phyloP scores from a whole-genome alignment of 2,797 vertebrate species.

The Mormyrops attenuatus region DNA sequence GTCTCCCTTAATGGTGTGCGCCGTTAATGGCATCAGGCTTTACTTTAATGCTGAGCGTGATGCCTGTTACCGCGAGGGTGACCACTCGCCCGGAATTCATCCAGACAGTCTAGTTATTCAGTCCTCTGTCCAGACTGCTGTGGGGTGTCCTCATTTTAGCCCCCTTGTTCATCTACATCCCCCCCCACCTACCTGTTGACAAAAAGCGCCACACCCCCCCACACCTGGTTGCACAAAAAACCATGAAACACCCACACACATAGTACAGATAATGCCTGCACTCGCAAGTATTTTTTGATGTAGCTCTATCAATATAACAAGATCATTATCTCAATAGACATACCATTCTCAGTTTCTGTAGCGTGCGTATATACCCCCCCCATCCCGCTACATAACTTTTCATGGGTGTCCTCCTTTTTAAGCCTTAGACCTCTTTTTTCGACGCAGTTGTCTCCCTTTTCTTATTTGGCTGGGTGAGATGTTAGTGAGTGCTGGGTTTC shows the following conservation, averaged over 20 bases:
- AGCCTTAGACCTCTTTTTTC: neutral
- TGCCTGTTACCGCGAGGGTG: neutral
- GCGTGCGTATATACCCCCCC: neutral
- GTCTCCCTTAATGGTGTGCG: neutral
- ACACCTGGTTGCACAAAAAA: neutral
- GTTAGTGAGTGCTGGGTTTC: neutral
- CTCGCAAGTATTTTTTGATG: neutral
- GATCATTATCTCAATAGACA: neutral
- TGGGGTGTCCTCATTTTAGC: neutral
- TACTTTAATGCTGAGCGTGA: neutral
- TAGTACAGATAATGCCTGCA: neutral
- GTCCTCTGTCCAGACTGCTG: neutral
- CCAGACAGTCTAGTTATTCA: neutral
- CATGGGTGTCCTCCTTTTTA: neutral
- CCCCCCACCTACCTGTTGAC: neutral
- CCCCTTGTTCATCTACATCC: neutral
- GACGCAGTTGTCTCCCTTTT: neutral
- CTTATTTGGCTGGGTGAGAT: neutral
- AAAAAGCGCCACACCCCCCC: neutral
- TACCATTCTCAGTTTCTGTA: neutral
- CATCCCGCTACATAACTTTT: neutral
- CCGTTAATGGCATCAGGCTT: neutral
- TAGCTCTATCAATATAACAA: neutral
- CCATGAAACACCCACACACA: neutral
- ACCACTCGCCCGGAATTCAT: neutral